phyloP scores from a whole-genome alignment of 2,797 vertebrate species.

The Tapera naevia region DNA sequence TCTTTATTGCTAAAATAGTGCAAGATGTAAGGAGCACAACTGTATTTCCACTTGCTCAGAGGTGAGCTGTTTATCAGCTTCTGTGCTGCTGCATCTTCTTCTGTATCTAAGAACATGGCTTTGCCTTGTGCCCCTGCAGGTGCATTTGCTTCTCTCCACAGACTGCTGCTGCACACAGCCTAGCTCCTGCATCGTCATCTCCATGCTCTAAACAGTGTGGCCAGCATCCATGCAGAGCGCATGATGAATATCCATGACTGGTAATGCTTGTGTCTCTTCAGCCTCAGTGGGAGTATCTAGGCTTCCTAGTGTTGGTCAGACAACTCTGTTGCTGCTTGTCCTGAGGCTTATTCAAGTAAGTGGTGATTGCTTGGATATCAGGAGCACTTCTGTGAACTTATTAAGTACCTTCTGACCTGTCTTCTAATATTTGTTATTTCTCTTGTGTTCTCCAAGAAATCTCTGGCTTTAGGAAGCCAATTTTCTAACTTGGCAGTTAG shows the following conservation, averaged over 20 bases:
- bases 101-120: background rate
- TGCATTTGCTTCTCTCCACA: background rate
- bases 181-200: background rate
- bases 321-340: background rate
- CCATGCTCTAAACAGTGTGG: background rate
- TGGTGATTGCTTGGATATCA: background rate
- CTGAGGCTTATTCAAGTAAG: background rate
- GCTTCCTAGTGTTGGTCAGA: background rate
- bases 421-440: background rate
- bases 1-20: background rate
- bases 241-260: fast-evolving
- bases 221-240: background rate
- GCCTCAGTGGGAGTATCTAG: background rate
- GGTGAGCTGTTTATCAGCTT: background rate
- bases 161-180: background rate
- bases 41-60: background rate
- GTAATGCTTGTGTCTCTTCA: background rate
- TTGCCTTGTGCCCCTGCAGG: background rate
- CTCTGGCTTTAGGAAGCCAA: background rate
- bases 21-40: fast-evolving
- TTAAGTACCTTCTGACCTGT: background rate
- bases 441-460: background rate
- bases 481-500: background rate
- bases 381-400: background rate
- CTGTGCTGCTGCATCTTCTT: background rate